phyloP scores from a whole-genome alignment of 1,140 invertebrate genomes.

The Wiebesia pumilae region DNA sequence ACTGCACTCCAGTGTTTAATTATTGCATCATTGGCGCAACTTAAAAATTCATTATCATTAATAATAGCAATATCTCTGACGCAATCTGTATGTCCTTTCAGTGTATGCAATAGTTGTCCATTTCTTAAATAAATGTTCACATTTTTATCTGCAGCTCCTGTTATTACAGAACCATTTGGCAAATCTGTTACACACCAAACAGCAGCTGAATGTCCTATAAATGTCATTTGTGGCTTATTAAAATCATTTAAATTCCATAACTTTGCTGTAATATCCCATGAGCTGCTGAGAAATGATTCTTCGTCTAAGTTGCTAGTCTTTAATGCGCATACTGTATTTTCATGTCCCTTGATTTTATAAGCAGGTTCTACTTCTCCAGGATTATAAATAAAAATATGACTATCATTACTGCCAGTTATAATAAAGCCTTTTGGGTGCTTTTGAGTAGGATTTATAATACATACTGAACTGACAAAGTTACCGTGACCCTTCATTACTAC shows the following conservation, averaged over 20 bases:
- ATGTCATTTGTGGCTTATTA: constrained; percentile 73
- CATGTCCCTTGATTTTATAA: constrained; percentile 85
- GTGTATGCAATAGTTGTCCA: constrained; percentile 74
- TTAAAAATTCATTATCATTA: constrained; percentile 84
- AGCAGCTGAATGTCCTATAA: constrained; percentile 88
- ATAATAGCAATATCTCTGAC: constrained; percentile 86
- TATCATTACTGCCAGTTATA: constrained; percentile 92
- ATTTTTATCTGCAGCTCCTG: constrained; percentile 93
- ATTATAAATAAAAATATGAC: constrained; percentile 86
- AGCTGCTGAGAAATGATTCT: constrained; percentile 83
- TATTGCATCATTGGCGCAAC: constrained; percentile 93
- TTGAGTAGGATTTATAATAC: constrained; percentile 81
- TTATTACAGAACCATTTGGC: constrained; percentile 80
- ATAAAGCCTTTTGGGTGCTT: constrained; percentile 85
- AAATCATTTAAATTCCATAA: constrained; percentile 83
- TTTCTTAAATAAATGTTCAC: constrained; percentile 87
- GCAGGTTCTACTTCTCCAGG: constrained; percentile 78
- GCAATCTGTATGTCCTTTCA: constrained; percentile 91
- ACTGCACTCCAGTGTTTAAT: constrained; percentile 87
- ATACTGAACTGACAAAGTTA: constrained; percentile 90
- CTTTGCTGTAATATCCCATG: constrained; percentile 92
- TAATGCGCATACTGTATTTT: constrained; percentile 84
- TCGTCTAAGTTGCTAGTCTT: constrained; percentile 74
- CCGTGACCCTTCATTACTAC: constrained; percentile 86
- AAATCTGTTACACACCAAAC: constrained; percentile 90